A percentile compares a stretch with the other conserved stretches of the same genome.
Evolutionary conservation across 2,113 vertebrate species (phyloP).

Genomic region (Uria aalge): DNA sequence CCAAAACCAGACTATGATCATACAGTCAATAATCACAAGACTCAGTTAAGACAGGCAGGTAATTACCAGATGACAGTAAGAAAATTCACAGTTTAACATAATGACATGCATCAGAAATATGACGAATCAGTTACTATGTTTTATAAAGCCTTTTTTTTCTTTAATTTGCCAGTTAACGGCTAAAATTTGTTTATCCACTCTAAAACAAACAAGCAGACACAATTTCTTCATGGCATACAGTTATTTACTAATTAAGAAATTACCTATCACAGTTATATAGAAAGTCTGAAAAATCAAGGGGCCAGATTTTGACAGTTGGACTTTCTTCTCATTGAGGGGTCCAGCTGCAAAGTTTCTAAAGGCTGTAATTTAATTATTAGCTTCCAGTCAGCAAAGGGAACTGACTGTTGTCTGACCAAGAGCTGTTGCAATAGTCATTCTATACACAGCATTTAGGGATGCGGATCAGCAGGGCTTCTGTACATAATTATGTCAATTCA

Average conservation of each 20-base stretch:
- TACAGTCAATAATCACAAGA: neutral
- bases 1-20: neutral
- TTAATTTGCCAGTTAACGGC: neutral
- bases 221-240: neutral
- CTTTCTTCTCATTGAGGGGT: neutral
- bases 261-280: neutral
- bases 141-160: neutral
- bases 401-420: neutral
- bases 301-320: neutral
- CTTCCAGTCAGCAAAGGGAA: neutral
- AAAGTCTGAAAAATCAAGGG: neutral
- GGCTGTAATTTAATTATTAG: neutral
- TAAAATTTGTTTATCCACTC: neutral
- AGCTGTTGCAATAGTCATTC: neutral
- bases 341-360: neutral
- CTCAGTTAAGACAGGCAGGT: neutral
- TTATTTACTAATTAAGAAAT: neutral
- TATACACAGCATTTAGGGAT: neutral
- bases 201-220: neutral
- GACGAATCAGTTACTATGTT: neutral
- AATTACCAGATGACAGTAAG: neutral
- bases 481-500: neutral
- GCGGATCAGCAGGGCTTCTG: neutral
- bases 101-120: neutral
- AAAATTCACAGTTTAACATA: neutral